phyloP scores from a whole-genome alignment of 2,797 vertebrate species.

The Gephyroberyx darwinii region DNA sequence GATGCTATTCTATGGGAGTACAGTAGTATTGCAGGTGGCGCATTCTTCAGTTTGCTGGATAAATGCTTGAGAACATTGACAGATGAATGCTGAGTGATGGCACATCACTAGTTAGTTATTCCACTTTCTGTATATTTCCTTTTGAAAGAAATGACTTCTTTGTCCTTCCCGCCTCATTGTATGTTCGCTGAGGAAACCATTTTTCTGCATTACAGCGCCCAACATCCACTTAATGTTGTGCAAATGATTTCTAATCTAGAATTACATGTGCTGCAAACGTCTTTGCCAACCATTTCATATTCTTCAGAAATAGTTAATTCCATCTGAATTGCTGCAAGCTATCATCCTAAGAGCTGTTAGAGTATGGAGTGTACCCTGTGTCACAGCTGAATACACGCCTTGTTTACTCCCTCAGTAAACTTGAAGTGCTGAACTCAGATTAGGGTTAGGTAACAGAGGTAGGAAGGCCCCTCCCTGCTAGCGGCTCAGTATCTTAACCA shows the following conservation, averaged over 20 bases:
- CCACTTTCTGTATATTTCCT: neutral
- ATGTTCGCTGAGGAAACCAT: neutral
- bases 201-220: neutral
- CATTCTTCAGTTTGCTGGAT: slow-evolving; percentile 12
- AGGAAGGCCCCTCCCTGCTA: slow-evolving; percentile 48
- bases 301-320: neutral
- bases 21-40: slow-evolving; percentile 45
- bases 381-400: slow-evolving; percentile 28
- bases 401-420: slow-evolving; percentile 11
- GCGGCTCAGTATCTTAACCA: slow-evolving; percentile 28
- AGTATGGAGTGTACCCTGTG: neutral
- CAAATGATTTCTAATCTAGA: neutral
- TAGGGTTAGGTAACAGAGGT: slow-evolving; percentile 42
- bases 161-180: neutral
- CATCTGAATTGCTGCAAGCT: slow-evolving; percentile 1
- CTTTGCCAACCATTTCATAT: neutral
- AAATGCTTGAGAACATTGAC: slow-evolving; percentile 2
- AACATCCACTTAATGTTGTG: neutral
- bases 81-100: slow-evolving; percentile 6
- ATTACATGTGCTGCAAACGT: neutral
- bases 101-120: neutral
- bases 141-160: neutral
- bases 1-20: slow-evolving; percentile 27
- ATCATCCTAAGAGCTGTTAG: neutral
- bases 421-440: slow-evolving; percentile 37